Base-by-base conservation (phyloP, 2,888 invertebrate genomes). In the Seira sanloemensis region DNA sequence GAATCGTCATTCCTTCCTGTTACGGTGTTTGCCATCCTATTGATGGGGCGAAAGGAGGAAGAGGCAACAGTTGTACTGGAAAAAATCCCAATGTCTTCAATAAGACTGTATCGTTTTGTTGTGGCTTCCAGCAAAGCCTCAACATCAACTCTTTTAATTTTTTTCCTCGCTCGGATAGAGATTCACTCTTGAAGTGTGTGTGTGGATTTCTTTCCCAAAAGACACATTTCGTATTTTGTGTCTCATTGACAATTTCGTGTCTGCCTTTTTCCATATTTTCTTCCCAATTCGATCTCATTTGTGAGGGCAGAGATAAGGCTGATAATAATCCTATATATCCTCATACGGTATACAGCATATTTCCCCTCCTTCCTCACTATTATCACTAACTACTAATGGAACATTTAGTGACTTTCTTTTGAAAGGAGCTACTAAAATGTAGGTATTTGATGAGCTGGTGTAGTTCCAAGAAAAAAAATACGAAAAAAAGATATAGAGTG, bases 371-470 rank as follows among this genome's bases (percentile, higher is more conserved):
- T 75, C 23, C 46, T 26, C 26, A 66, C 67, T 67, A 58, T 69
- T 72, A n/a, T 58, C 18, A 58, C 58, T 68, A 26, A 68, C 68
- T 66, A 72, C 82, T 87, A 89, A 89, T 88, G 88, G 88, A 88
- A 89, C 87, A 82, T 88, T 87, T 88, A 88, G 87, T 84, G 84
- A 82, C 79, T 80, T 82, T 71, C 77, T 18, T 50, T 62, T 21
- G 72, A 71, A 83, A 50, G 23, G 74, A 80, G 74, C 54, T 26
- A 80, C 62, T 71, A 68, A 72, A 79, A 74, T 85, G 86, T 83
- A 84, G 76, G 86, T 88, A 88, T 88, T 86, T 87, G 88, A 89
- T 88, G 88, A 89, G 86, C 89, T 88, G 89, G 88, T 89, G 86
- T 85, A 68, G 87, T 89, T 89, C 89, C 89, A 88, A 89, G 88